Base-by-base conservation (phyloP, 1,140 invertebrate genomes). In the Heliconius congener region DNA sequence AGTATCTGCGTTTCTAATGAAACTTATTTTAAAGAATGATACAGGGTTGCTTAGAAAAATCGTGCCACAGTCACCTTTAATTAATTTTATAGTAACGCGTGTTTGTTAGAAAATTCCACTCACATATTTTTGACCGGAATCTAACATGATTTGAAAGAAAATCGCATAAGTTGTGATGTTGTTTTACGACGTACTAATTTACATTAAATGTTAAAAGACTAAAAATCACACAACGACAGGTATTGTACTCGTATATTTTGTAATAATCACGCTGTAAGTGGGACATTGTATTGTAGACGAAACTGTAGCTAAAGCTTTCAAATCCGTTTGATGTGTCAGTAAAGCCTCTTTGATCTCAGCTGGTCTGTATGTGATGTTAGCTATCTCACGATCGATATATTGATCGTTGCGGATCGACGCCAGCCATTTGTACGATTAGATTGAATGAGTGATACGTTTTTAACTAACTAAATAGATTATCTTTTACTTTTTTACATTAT, bases 281-380 rank as follows among this genome's bases (percentile, higher is more conserved):
- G 77, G 77, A 78, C 72, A 78, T 73, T 50, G 11, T 71, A 78
- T 73, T 50, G 6, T 23, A 57, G 55, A 57, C 27, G 46, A 8
- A 39, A 19, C 18, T 55, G 52, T 39, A 52, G n/a, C 55, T 37
- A 55, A 55, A 52, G 30, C 55, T n/a, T 71, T 23, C n/a, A 74
- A 66, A 13, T 73, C 37, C 77, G 77, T 78, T 73, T 78, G 77
- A 78, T 78, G 77, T 78, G 55, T 39, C 55, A 57, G 19, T 57
- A 57, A 57, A 57, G 11, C n/a, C 50, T 52, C 71, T 73, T 78
- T 78, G 77, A 74, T 78, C 55, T 73, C 27, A 3, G 6, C 5
- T 16, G 13, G 42, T 13, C 13, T 39, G 37, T 52, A 30, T 6
- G 39, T 42, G 55, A 73, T 74, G 50, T 52, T 52, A 52, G 50